These are phyloP conservation scores for Crematogaster levior DNA, from an alignment of 2,888 invertebrate genomes.

Conservation along the genomic window DNA sequence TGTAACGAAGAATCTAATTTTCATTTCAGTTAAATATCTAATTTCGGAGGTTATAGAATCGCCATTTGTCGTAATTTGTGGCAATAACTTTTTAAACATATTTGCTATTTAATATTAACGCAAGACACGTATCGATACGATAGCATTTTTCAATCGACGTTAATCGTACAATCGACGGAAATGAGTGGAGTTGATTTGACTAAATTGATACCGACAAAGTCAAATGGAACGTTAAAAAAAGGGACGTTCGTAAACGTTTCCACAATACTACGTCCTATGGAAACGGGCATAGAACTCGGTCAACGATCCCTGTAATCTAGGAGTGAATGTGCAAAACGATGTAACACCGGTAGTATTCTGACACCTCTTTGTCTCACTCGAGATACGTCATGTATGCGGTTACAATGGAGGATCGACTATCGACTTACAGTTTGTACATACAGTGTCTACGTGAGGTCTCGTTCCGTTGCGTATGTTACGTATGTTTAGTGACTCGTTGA, in stretches of 20 bases:
- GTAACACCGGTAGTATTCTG: conserved; percentile 17
- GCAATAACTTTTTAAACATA: neutral
- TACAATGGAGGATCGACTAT: conserved; percentile 56
- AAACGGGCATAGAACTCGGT: neutral
- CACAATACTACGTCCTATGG: neutral
- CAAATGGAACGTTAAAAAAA: conserved; percentile 26
- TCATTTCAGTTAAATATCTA: neutral
- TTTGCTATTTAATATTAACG: neutral
- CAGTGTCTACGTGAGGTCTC: conserved; percentile 42
- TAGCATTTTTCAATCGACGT: neutral
- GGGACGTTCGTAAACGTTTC: conserved; percentile 8
- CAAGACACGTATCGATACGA: neutral
- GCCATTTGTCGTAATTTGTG: neutral
- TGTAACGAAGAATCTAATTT: conserved; percentile 8
- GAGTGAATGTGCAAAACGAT: conserved; percentile 46
- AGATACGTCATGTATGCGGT: conserved; percentile 39
- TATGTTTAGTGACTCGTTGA: conserved; percentile 1
- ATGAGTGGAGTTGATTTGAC: neutral
- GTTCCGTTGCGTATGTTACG: conserved; percentile 15
- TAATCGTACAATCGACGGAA: conserved; percentile 9
- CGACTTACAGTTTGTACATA: conserved; percentile 60
- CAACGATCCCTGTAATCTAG: conserved; percentile 43
- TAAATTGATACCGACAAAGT: neutral
- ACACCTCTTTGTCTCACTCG: conserved; percentile 39
- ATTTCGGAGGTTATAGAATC: neutral